These are phyloP conservation scores for Tetragonula clypearis DNA, from an alignment of 1,140 invertebrate genomes.

Conservation along the genomic window DNA sequence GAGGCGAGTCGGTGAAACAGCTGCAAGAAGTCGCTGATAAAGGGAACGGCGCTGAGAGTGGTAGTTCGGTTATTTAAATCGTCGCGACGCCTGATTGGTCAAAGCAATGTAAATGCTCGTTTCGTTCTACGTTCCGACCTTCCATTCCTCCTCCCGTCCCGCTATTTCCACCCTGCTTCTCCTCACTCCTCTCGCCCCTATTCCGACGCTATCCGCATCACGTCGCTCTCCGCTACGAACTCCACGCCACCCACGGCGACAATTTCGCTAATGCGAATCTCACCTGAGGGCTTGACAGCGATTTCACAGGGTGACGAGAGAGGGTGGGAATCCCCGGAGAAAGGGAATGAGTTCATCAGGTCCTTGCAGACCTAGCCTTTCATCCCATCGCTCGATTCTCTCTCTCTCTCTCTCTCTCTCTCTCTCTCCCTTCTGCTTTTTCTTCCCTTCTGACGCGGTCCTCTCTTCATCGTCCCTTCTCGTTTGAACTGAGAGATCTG, in stretches of 20 bases:
- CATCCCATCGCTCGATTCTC: slow-evolving; percentile 7
- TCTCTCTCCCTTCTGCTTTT: not conserved
- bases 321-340: slow-evolving; percentile 6
- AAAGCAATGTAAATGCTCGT: slow-evolving; percentile 68
- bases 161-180: not conserved
- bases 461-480: not conserved
- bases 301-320: slow-evolving; percentile 45
- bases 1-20: slow-evolving; percentile 7
- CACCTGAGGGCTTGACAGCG: slow-evolving; percentile 55
- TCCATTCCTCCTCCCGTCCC: too few relatives aligned
- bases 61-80: slow-evolving; percentile 69
- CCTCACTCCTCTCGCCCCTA: too few relatives aligned
- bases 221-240: not conserved
- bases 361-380: slow-evolving; percentile 28
- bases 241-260: slow-evolving; percentile 53
- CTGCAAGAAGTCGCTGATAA: slow-evolving; percentile 59
- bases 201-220: not conserved
- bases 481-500: not conserved
- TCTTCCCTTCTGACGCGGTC: too few relatives aligned
- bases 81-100: slow-evolving; percentile 65
- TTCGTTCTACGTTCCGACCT: slow-evolving; percentile 22
- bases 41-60: slow-evolving; percentile 27
- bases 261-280: slow-evolving; percentile 69
- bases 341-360: slow-evolving; percentile 35
- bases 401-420: not conserved